These are phyloP conservation scores for Stenurella melanura DNA, from an alignment of 2,888 invertebrate species.

Conservation along the genomic window DNA sequence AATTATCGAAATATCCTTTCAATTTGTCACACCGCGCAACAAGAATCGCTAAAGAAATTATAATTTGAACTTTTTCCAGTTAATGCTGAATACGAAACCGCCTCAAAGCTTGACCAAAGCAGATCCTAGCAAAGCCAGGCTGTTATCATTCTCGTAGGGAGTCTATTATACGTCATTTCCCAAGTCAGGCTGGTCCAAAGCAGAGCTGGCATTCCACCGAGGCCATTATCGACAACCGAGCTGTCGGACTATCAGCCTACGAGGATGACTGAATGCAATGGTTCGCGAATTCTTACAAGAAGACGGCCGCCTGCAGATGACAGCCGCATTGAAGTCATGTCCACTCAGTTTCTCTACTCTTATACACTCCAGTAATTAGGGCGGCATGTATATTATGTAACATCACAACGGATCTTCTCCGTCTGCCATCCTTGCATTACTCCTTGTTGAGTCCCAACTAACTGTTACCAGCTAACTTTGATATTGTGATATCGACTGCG, in stretches of 20 bases:
- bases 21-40: no score
- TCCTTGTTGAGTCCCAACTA: conserved; percentile 20
- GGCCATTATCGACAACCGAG: conserved; percentile 60
- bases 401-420: conserved; percentile 43
- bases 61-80: background rate
- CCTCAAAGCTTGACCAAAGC: conserved; percentile 2
- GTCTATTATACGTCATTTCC: conserved; percentile 43
- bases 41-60: no score
- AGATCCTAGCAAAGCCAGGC: conserved; percentile 15
- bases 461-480: conserved; percentile 25
- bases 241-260: conserved; percentile 53
- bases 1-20: no score
- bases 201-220: conserved; percentile 32
- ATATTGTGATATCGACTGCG: conserved; percentile 14
- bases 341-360: conserved; percentile 61
- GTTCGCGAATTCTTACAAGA: conserved; percentile 70
- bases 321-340: conserved; percentile 69
- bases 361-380: conserved; percentile 68
- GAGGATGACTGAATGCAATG: conserved; percentile 69
- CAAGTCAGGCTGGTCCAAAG: conserved; percentile 34
- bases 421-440: conserved; percentile 14
- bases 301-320: conserved; percentile 66
- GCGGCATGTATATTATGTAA: conserved; percentile 58
- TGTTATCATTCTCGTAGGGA: conserved; percentile 33
- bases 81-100: background rate